Conservation (phyloP, 2,888 invertebrate genomes). For the Amaurobius ferox region DNA sequence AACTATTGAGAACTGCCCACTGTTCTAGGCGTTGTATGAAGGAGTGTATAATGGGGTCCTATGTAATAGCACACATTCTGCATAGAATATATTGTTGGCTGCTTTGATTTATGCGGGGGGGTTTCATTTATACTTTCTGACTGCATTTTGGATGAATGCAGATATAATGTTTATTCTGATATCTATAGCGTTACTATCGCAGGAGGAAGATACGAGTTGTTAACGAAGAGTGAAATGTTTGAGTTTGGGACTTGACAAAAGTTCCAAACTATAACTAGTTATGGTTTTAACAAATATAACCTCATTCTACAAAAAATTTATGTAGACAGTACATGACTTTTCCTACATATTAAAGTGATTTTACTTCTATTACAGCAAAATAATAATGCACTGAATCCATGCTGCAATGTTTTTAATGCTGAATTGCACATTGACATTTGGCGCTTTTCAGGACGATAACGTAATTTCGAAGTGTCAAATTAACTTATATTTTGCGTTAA, state of each 20-base stretch:
- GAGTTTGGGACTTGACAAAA: not conserved
- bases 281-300: too few relatives aligned
- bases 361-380: too few relatives aligned
- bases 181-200: not conserved
- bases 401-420: too few relatives aligned
- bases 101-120: not conserved
- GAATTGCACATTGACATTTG: too few relatives aligned
- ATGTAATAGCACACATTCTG: constrained; percentile 4
- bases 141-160: constrained; percentile 5
- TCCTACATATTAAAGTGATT: too few relatives aligned
- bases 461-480: too few relatives aligned
- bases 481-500: too few relatives aligned
- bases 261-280: too few relatives aligned
- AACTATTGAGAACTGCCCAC: not conserved
- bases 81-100: not conserved
- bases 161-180: not conserved
- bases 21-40: constrained; percentile 10
- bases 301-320: too few relatives aligned
- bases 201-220: not conserved
- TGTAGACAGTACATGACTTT: too few relatives aligned
- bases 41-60: not conserved
- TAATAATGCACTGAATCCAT: too few relatives aligned
- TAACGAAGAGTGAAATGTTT: not conserved
- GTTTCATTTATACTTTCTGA: not conserved
- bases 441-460: too few relatives aligned